Evolutionary conservation across 64 coral and sea anemone species (phyloP), one percentile per base, ranked within the genome.

Genomic region (Trachythela sp.): DNA sequence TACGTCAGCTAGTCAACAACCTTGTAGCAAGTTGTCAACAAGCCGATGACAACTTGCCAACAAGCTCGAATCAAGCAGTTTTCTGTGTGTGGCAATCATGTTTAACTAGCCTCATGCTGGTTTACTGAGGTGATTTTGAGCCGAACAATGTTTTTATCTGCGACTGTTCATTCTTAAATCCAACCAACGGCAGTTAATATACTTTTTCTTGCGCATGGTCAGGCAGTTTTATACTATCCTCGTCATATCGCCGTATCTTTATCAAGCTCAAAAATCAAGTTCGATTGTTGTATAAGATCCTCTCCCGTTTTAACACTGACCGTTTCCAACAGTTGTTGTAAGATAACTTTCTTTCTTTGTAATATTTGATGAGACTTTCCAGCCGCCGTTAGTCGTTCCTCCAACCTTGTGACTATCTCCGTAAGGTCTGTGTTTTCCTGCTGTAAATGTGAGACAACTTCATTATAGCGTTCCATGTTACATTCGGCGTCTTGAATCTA

Each of bases 261-360:
- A 76, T 99, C 96, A 13, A 99, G 87, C 68, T 99, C 96, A 13
- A 95, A 39, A 22, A 99, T 91, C 8, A 99, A 86, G 37, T 95
- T 93, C 0, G 96, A 92, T 26, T 99, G 96, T 17, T 90, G 80
- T 9, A 95, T 48, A 0, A 88, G 86, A 35, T 99, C 93, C 48
- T 99, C 92, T 70, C 89, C 91, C 33, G 94, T 83, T 32, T 91
- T 94, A 24, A 76, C 75, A 84, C 91, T 95, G 0, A 99, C 91
- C 56, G 92, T 99, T 9, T 99, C 93, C 9, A 99, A 94, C 14
- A 95, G 91, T 39, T 94, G 91, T 39, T 99, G 93, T 5, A 99
- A 83, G 36, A 99, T 80, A 30, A 89, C 68, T 4, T 94, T 94
- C 40, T 95, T 99, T 52, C 93, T 80, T 54, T 94, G 88, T 8